Evolutionary conservation across 2,113 vertebrate species (phyloP).

Genomic region (Telmatochromis sp.): DNA sequence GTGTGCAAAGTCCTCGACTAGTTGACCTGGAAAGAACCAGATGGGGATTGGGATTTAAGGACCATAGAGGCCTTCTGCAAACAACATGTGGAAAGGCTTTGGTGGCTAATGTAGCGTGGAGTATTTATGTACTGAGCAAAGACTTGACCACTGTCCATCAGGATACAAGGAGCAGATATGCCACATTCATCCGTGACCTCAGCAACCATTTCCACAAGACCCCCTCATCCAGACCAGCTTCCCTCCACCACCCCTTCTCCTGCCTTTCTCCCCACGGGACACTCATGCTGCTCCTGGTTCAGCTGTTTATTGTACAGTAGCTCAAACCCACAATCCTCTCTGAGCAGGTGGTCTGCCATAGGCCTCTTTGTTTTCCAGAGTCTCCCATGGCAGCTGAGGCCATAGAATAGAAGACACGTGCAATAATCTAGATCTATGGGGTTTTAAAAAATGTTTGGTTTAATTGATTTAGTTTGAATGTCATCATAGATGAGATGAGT

Average conservation of each 20-base stretch:
- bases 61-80: slow-evolving; percentile 62
- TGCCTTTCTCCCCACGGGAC: not conserved
- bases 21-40: slow-evolving; percentile 62
- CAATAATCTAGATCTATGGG: not conserved
- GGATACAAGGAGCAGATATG: slow-evolving; percentile 23
- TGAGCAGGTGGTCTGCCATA: slow-evolving; percentile 54
- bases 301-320: slow-evolving; percentile 62
- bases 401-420: not conserved
- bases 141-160: slow-evolving; percentile 55
- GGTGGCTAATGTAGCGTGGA: slow-evolving; percentile 68
- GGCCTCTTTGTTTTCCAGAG: slow-evolving; percentile 37
- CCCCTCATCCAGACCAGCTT: not conserved
- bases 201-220: not conserved
- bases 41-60: slow-evolving; percentile 52
- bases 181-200: not conserved
- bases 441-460: not conserved
- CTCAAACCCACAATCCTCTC: slow-evolving; percentile 49
- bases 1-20: slow-evolving; percentile 14
- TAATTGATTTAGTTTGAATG: not conserved
- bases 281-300: slow-evolving; percentile 30
- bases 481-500: not conserved
- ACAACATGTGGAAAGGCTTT: slow-evolving; percentile 74
- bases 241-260: not conserved
- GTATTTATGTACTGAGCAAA: slow-evolving; percentile 64
- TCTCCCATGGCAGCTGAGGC: slow-evolving; percentile 20